Evolutionary conservation across 2,113 vertebrate species (phyloP), one percentile per base, ranked within the genome.

Genomic region (Vanacampus margaritifer): DNA sequence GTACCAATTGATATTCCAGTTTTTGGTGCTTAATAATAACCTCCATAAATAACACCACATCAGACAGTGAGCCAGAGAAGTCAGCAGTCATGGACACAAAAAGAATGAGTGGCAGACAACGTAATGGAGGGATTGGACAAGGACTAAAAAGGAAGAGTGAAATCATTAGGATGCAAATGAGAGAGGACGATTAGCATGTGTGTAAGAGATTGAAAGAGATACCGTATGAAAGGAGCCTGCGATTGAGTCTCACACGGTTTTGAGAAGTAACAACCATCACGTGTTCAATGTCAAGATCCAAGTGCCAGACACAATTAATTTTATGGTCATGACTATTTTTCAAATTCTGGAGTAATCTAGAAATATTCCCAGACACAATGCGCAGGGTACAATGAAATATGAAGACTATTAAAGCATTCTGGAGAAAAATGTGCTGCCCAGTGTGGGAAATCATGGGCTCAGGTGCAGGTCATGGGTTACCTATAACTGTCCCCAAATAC

Each of bases 141-240:
- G 74, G 68, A 69, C 65, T 83, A 71, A 78, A 85, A 79, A 82
- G 76, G 76, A 84, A 84, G 79, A 85, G 82, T 83, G 82, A 87
- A 90, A 89, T 91, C 90, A 94, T 94, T 93, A 94, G 93, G 91
- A 94, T 95, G 94, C 92, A 94, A 94, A 95, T 91, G 90, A 91
- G 92, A 87, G 77, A 79, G 73, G 87, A 88, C 89, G 91, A 93
- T 93, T 93, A 93, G 91, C 78, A 86, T 86, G 89, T 85, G 89
- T 85, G 84, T 82, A 72, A 77, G 64, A 84, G 82, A 88, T 83
- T 83, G 85, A 86, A 87, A 88, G 84, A 88, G 89, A 88, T 86
- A 86, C 68, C 68, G 81, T 83, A 78, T 84, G 80, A 90, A 87
- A 86, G 72, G 83, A 57, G 72, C 67, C 60, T 64, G 66, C 73